Evolutionary conservation across 2,113 vertebrate species (phyloP), one percentile per base, ranked within the genome.

Genomic region (Lophius piscatorius): DNA sequence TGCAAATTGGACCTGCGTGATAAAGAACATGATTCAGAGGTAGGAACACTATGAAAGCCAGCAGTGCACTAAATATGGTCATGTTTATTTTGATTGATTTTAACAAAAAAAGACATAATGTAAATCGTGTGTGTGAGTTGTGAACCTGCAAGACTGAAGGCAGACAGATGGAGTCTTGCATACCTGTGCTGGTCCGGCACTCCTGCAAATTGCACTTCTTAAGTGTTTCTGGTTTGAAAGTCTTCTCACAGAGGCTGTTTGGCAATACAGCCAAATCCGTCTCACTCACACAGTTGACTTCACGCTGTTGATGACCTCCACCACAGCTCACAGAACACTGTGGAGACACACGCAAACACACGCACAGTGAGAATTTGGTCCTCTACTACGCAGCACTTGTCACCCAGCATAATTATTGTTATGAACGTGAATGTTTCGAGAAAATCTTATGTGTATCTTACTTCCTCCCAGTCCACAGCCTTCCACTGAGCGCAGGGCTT

Each of bases 301-400:
- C 68, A 20, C 90, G 87, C 49, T 78, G 83, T 64, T 91, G 88
- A 48, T 83, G 73, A 14, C 91, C 91, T 22, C 75, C 88, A 23
- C 89, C 91, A 33, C 91, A 93, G 46, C 80, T 87, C 60, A 58
- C 76, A 9, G 89, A 87, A 65, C 92, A 93, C 91, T 93, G 62
- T 8, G 63, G 29, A 60, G 2, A 47, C 26, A 74, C 23, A 74
- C 20, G 56, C 12, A 23, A 0, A 28, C 26, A 56, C 56, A 63
- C 22, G 66, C 29, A 66, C 22, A 58, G 3, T 42, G 11, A 6
- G 2, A n/a, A n/a, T n/a, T n/a, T n/a, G n/a, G 24, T 12, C 13
- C 11, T 14, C 63, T 5, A 44, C 23, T 34, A 3, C 18, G 17
- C 1, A 1, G 31, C 20, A 6, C 4, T 21, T 13, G 6, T 4